Base-by-base conservation (phyloP, 2,797 vertebrate species). In the Falco cherrug region DNA sequence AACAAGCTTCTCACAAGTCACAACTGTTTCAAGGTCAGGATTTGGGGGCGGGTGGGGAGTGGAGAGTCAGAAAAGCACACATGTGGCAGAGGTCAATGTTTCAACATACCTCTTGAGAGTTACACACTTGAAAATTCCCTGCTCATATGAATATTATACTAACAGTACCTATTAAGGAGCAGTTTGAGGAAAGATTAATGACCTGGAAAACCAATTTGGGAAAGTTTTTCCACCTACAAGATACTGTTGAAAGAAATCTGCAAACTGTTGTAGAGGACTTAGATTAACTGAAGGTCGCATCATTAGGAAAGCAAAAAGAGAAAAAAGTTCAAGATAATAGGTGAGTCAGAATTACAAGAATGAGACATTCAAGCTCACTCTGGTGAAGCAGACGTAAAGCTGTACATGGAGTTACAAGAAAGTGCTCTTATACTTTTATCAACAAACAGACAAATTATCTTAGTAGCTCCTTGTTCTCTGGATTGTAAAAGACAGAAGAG, bases 211-310 rank as follows among this genome's bases (percentile, higher is more conserved):
- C 24, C 43, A 65, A 11, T 77, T 37, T 84, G 19, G 51, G 70
- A 31, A 65, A 71, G 25, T 75, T 86, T 93, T 90, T 74, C 85
- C 67, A 82, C 89, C 85, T 90, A 41, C 43, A 47, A 76, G 74
- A 84, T 50, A 41, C 79, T 1, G 8, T 25, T 82, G 77, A 95
- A 90, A 93, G 87, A 87, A 95, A 91, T 69, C 70, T 87, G 90
- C 90, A 63, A 85, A 80, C 35, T 67, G 43, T 28, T 48, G 16
- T 28, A 43, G 65, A 71, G 35, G 54, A 81, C 24, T 79, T 54
- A 25, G 24, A 94, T 79, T 89, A 91, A 69, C 57, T 5, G 16
- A 61, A 81, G 89, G 79, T 91, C 61, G 5, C 37, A 47, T 67
- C 68, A 67, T 82, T 67, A 45, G 17, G 67, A 84, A 85, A 95